These are phyloP conservation scores for Thalassoma bifasciatum DNA, from an alignment of 2,113 vertebrate species.

Conservation along the genomic window DNA sequence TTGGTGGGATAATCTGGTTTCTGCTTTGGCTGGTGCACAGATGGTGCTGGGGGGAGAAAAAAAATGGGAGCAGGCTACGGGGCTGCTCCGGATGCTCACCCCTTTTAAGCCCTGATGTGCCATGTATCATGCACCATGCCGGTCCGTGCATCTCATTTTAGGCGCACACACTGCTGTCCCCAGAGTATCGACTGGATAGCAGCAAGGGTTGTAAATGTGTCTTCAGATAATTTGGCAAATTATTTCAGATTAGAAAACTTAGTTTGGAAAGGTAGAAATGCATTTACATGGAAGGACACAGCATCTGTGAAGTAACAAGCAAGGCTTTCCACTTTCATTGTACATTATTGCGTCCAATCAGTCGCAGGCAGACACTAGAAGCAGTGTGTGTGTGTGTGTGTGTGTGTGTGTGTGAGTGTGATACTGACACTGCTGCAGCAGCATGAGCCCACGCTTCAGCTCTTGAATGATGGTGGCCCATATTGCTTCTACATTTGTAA, in stretches of 20 bases:
- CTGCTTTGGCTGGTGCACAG: constrained; percentile 73
- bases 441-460: not conserved
- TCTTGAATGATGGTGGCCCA: constrained; percentile 1
- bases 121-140: constrained; percentile 36
- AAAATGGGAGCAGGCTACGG: constrained; percentile 70
- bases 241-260: not conserved
- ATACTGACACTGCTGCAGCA: constrained; percentile 10
- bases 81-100: constrained; percentile 65
- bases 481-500: constrained; percentile 20
- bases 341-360: not conserved
- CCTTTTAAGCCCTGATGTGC: constrained; percentile 72
- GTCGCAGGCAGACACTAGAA: not conserved
- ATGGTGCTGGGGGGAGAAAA: constrained; percentile 64
- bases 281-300: not conserved
- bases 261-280: not conserved
- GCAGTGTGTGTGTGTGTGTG: not conserved
- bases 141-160: constrained; percentile 28
- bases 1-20: constrained; percentile 80
- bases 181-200: not conserved
- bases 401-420: too few species aligned
- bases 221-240: not conserved
- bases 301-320: constrained; percentile 12
- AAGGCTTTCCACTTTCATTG: constrained; percentile 2
- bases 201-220: not conserved
- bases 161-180: not conserved